These are phyloP conservation scores for Agrotis clavis DNA, from an alignment of 2,888 invertebrate genomes.

Conservation along the genomic window DNA sequence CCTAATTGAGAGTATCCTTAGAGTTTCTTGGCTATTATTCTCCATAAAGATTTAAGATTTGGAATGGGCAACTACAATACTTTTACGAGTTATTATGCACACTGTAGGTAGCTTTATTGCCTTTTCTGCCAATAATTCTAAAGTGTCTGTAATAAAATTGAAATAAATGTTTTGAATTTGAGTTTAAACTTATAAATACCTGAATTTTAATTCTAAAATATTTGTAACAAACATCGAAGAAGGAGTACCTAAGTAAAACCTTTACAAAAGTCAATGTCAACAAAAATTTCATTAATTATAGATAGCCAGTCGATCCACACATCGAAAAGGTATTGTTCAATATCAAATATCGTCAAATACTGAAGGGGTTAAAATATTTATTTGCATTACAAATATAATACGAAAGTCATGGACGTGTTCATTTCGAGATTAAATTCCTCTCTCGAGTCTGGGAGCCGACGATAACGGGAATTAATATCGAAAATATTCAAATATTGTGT, in stretches of 20 bases:
- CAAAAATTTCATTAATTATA: conserved; percentile 24
- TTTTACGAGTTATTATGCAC: too few species aligned
- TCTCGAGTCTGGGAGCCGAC: conserved; percentile 73
- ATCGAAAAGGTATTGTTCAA: conserved; percentile 30
- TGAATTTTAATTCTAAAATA: too few species aligned
- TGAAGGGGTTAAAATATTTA: conserved; percentile 55
- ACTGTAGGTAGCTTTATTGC: too few species aligned
- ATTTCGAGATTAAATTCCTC: conserved; percentile 76
- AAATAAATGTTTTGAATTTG: too few species aligned
- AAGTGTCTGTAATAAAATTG: too few species aligned
- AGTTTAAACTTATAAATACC: too few species aligned
- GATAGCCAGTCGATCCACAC: conserved; percentile 2
- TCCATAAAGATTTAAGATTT: too few species aligned
- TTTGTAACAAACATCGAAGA: too few species aligned
- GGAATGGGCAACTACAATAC: too few species aligned
- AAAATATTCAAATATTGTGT: conserved; percentile 71
- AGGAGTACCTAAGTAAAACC: neutral
- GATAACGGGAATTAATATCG: conserved; percentile 81
- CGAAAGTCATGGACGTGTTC: conserved; percentile 70
- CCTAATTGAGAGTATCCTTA: too few species aligned
- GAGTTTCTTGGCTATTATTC: too few species aligned
- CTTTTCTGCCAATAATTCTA: too few species aligned
- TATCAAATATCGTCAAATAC: conserved; percentile 38
- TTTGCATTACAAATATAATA: conserved; percentile 66
- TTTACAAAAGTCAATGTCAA: neutral